Evolutionary conservation across 1,140 invertebrate species (phyloP).

Genomic region (Leguminivora glycinivorella): DNA sequence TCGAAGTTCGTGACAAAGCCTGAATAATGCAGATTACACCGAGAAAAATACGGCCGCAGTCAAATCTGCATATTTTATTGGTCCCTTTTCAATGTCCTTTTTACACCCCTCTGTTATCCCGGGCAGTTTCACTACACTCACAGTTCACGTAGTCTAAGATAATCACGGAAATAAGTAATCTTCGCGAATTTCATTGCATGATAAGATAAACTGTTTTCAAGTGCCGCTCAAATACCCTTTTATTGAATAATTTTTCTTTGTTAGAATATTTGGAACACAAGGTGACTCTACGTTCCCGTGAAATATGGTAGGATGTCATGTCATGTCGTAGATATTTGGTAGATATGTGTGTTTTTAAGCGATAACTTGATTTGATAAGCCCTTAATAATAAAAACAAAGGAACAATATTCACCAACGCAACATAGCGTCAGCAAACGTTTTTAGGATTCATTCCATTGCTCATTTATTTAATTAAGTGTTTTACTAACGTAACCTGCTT

Average conservation of each 20-base stretch:
- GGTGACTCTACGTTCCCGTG: too few species aligned
- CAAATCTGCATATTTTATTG: conserved; percentile 79
- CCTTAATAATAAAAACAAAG: too few species aligned
- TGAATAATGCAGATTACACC: conserved; percentile 79
- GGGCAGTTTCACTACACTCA: conserved; percentile 37
- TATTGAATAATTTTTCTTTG: neutral
- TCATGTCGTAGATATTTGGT: too few species aligned
- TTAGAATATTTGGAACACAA: neutral
- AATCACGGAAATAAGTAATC: conserved; percentile 7
- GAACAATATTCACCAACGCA: too few species aligned
- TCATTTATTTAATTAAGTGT: too few species aligned
- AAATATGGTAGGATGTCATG: too few species aligned
- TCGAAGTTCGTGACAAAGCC: conserved; percentile 78
- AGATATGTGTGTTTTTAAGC: too few species aligned
- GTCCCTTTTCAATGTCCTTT: conserved; percentile 65
- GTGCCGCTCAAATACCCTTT: neutral
- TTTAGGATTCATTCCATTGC: too few species aligned
- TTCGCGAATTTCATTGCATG: neutral
- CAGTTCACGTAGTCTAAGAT: neutral
- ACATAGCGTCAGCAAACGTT: too few species aligned
- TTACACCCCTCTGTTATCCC: conserved; percentile 46
- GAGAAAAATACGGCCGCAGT: conserved; percentile 77
- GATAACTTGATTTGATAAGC: too few species aligned
- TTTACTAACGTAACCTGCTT: too few species aligned
- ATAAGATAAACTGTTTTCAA: neutral